Base-by-base conservation (phyloP, 2,113 vertebrate species). In the Microcebus ravelobensis region DNA sequence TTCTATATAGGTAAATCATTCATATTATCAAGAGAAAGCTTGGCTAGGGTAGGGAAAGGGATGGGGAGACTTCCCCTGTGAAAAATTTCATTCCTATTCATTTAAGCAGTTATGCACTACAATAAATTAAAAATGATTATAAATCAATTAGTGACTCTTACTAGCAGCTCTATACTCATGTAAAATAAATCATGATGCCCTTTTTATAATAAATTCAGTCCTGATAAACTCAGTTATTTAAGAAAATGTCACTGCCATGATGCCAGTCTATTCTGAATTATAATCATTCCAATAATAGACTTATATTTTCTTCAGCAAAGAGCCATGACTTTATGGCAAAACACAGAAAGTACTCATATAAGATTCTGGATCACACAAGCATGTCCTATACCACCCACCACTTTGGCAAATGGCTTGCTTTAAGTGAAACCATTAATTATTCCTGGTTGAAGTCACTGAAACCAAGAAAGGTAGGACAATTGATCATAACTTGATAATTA, bases 71-170 rank as follows among this genome's bases (percentile, higher is more conserved):
- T 83, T 76, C 23, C 31, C 90, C 45, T 88, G 59, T 81, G 95
- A 96, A 92, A 94, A 67, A 88, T 84, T 90, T 84, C 86, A 48
- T 71, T 80, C 20, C 52, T 95, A 36, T 67, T 95, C 96, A 63
- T 82, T 89, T 84, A 70, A 96, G 89, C 71, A 88, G 96, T 98
- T 94, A 96, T 63, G 15, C 50, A 90, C 50, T n/a, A 52, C 20
- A 77, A 88, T 86, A 95, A 95, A 96, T 88, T 92, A 96, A 77
- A 94, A 93, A 9, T 90, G 70, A 92, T 63, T 95, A 94, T 92
- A 97, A 96, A 97, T 97, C 96, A 97, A 80, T 96, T 92, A 97
- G 73, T 70, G 77, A 91, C 90, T 95, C 95, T 97, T 82, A 76
- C 52, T 68, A 96, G 57, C 84, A 88, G 42, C 55, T 74, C n/a